Evolutionary conservation across 1,140 invertebrate genomes (phyloP).

Genomic region (Spodoptera frugiperda): DNA sequence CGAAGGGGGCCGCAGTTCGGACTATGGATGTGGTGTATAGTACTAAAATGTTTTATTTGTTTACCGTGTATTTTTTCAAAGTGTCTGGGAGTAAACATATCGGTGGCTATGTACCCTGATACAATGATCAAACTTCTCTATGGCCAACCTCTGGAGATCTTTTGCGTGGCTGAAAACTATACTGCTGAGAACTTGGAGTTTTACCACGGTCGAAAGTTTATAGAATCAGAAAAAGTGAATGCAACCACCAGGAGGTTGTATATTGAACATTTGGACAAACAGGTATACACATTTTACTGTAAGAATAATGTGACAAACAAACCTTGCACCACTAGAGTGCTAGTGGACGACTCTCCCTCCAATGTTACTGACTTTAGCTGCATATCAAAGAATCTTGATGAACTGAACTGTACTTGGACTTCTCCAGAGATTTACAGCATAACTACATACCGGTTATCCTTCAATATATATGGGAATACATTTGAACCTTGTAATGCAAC

Average conservation of each 20-base stretch:
- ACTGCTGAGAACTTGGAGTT: conserved; percentile 69
- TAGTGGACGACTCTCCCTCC: conserved; percentile 80
- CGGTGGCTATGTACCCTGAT: conserved; percentile 66
- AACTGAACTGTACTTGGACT: conserved; percentile 89
- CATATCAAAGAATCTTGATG: conserved; percentile 89
- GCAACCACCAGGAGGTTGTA: conserved; percentile 71
- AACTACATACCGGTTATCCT: conserved; percentile 87
- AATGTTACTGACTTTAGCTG: conserved; percentile 88
- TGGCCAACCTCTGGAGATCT: conserved; percentile 74
- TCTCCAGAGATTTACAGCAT: conserved; percentile 85
- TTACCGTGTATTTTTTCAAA: conserved; percentile 72
- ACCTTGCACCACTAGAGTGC: conserved; percentile 67
- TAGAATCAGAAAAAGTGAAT: conserved; percentile 68
- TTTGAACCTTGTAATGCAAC: conserved; percentile 59
- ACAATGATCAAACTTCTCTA: conserved; percentile 64
- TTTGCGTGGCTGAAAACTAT: conserved; percentile 72
- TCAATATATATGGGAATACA: conserved; percentile 76
- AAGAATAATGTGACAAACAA: conserved; percentile 67
- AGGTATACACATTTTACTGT: conserved; percentile 68
- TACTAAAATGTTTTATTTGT: conserved; percentile 72
- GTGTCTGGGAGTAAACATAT: conserved; percentile 67
- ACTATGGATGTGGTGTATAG: conserved; percentile 75
- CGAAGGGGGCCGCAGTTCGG: conserved; percentile 66
- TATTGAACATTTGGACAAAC: conserved; percentile 65
- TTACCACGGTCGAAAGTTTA: conserved; percentile 49